A percentile compares a stretch with the other conserved stretches of the same genome.
Conservation (phyloP, 1,140 invertebrate genomes). For the Macrobrachium rosenbergii region DNA sequence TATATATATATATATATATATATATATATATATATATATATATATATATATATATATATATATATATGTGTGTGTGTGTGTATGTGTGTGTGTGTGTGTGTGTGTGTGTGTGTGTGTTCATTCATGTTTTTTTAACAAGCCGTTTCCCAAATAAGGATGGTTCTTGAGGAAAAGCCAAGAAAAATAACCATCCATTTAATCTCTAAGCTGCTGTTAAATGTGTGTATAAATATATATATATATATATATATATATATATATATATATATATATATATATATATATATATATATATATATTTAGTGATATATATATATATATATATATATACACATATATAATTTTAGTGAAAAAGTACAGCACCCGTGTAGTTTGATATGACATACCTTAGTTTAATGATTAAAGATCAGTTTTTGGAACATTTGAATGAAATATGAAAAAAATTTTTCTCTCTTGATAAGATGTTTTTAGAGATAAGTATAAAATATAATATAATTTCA, state of each 20-base stretch:
- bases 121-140: not conserved
- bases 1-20: constrained; percentile 10
- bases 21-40: constrained; percentile 19
- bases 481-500: too few relatives aligned
- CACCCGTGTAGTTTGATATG: too few relatives aligned
- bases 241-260: constrained; percentile 17
- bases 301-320: constrained; percentile 1
- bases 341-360: too few relatives aligned
- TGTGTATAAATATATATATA: constrained; percentile 17
- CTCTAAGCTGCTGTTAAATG: not conserved
- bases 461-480: too few relatives aligned
- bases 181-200: too few relatives aligned
- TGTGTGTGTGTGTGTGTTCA: constrained; percentile 7
- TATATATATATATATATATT: not conserved
- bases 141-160: too few relatives aligned
- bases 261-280: constrained; percentile 7
- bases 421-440: too few relatives aligned
- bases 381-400: too few relatives aligned
- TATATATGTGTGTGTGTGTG: constrained; percentile 1
- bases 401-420: too few relatives aligned
- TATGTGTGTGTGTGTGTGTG: constrained; percentile 8
- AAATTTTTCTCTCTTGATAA: too few relatives aligned
- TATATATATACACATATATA: not conserved
- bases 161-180: too few relatives aligned
- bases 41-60: constrained; percentile 6